phyloP scores from a whole-genome alignment of 2,113 vertebrate species.

The Perognathus longimembris region DNA sequence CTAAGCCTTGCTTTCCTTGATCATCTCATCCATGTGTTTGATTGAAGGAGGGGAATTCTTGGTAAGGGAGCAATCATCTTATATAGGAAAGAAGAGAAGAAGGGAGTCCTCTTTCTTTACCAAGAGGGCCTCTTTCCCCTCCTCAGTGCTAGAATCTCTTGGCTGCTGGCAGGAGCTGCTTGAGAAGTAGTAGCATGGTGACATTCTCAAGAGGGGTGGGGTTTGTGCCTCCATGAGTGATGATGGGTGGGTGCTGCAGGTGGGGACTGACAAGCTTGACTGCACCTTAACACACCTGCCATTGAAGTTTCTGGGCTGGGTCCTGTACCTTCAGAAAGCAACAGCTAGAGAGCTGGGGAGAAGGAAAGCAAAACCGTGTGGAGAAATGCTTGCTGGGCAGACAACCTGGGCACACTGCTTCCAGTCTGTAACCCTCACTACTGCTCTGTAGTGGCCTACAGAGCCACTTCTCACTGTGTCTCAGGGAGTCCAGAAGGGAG shows the following conservation, averaged over 20 bases:
- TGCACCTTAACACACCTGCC: not conserved
- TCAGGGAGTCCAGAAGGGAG: not conserved
- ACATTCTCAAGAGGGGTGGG: not conserved
- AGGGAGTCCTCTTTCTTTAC: not conserved
- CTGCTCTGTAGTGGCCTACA: fast-evolving
- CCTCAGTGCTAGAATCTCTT: not conserved
- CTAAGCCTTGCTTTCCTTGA: not conserved
- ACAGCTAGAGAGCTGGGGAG: not conserved
- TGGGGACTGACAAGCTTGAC: not conserved
- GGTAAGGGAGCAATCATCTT: not conserved
- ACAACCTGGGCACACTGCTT: not conserved
- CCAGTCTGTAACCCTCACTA: not conserved
- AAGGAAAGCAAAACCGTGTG: not conserved
- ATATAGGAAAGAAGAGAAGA: too few relatives aligned
- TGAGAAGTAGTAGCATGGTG: not conserved
- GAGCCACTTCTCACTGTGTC: not conserved
- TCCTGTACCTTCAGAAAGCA: constrained; percentile 1
- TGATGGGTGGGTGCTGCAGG: not conserved
- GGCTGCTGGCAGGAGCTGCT: not conserved
- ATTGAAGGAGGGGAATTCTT: not conserved
- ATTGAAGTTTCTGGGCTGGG: constrained; percentile 19
- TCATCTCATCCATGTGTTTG: not conserved
- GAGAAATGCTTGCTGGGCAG: not conserved
- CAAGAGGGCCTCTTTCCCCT: not conserved
- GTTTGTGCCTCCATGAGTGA: not conserved